A percentile compares a stretch with the other conserved stretches of the same genome.
Evolutionary conservation across 2,113 vertebrate species (phyloP).

Genomic region (Picathartes gymnocephalus): DNA sequence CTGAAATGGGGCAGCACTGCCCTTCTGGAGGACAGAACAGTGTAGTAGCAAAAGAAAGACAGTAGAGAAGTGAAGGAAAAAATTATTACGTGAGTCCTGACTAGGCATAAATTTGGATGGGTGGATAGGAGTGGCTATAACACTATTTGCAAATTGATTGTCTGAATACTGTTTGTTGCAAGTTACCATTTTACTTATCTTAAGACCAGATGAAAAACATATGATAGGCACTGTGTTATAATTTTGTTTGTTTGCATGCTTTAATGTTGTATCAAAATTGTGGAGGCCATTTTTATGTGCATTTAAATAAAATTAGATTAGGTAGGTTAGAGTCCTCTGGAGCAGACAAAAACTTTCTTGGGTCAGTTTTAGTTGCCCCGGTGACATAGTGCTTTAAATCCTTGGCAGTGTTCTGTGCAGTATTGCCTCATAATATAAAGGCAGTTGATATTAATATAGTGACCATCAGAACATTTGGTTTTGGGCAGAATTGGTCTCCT

Average conservation of each 20-base stretch:
- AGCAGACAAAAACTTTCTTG: background rate
- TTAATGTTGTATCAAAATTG: background rate
- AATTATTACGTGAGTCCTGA: background rate
- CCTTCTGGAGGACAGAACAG: background rate
- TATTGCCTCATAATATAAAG: background rate
- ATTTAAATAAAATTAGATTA: background rate
- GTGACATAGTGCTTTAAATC: background rate
- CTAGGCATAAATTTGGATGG: background rate
- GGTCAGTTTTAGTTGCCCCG: background rate
- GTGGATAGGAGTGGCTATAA: background rate
- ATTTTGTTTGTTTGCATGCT: background rate
- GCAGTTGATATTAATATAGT: background rate
- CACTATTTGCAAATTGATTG: background rate
- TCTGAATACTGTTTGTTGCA: background rate
- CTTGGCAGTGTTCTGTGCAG: background rate
- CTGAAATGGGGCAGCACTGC: background rate
- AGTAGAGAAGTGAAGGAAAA: background rate
- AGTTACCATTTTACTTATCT: background rate
- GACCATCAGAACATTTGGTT: background rate
- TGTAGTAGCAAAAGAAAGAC: background rate
- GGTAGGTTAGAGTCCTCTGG: background rate
- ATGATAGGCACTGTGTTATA: background rate
- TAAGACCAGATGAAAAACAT: background rate
- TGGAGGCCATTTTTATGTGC: background rate
- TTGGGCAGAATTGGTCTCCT: background rate